Percentiles rank a stretch among this genome's conserved stretches.
phyloP scores from a whole-genome alignment of 2,113 vertebrate species.

The Psittacula cyanocephala region DNA sequence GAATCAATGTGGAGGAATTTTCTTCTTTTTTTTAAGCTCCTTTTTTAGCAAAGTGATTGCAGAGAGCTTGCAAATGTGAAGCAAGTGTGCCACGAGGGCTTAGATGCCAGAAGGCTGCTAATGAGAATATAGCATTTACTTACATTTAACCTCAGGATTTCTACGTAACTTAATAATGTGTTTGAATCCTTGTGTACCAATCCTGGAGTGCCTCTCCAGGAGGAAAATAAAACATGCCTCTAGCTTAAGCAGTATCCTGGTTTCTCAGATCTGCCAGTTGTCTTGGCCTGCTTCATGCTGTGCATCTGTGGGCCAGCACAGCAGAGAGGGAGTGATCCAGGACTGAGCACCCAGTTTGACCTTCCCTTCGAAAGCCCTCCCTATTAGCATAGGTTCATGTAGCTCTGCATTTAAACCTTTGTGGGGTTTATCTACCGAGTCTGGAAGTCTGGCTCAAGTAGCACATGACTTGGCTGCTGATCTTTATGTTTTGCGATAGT shows the following conservation, averaged over 20 bases:
- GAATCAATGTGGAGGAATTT: neutral
- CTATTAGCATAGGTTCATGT: rapidly evolving
- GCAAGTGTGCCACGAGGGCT: neutral
- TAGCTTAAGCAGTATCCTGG: neutral
- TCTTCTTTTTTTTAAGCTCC: neutral
- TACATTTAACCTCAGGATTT: neutral
- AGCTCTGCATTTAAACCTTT: neutral
- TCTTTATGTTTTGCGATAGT: neutral
- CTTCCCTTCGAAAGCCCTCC: neutral
- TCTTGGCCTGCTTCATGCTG: neutral
- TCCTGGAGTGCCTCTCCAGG: neutral
- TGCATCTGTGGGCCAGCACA: rapidly evolving
- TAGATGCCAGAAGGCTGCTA: neutral
- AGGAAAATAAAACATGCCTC: too few relatives aligned
- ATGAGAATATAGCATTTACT: neutral
- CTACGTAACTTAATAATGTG: neutral
- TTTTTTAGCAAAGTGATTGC: neutral
- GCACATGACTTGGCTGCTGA: neutral
- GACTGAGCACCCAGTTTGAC: neutral
- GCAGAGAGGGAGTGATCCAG: rapidly evolving
- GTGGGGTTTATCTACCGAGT: neutral
- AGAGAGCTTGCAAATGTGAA: neutral
- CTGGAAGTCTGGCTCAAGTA: neutral
- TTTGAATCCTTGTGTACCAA: neutral
- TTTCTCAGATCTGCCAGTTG: neutral